Conservation (phyloP, 2,113 vertebrate genomes). For the Aptenodytes patagonicus region DNA sequence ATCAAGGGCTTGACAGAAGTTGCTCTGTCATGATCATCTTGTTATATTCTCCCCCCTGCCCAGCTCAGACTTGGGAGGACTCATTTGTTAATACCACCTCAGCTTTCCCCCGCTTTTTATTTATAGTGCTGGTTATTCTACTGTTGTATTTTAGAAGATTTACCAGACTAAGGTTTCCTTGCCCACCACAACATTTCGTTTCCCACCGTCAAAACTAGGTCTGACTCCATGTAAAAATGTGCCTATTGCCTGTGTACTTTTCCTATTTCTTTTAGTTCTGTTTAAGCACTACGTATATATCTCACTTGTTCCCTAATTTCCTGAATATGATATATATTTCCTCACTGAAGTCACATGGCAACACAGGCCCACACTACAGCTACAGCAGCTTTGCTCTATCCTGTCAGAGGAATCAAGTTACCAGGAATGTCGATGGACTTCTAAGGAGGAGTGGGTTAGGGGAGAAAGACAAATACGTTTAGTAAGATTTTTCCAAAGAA, state of each 20-base stretch:
- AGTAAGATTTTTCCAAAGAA: neutral
- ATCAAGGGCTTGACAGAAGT: neutral
- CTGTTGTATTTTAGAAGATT: neutral
- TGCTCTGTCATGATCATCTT: neutral
- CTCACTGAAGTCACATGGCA: neutral
- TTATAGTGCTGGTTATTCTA: neutral
- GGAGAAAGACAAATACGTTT: neutral
- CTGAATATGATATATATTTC: conserved; percentile 11
- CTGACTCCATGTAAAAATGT: neutral
- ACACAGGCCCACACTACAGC: neutral
- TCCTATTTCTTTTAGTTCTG: neutral
- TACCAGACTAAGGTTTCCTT: neutral
- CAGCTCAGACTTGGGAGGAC: neutral
- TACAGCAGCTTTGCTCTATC: neutral
- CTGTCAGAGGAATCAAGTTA: conserved; percentile 60
- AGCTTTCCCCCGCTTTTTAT: neutral
- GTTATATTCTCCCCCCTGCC: neutral
- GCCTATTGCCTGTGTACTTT: neutral
- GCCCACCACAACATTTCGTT: neutral
- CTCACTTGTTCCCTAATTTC: conserved; percentile 53
- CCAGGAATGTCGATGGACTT: conserved; percentile 19
- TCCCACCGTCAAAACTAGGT: neutral
- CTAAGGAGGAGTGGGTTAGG: neutral
- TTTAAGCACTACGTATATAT: neutral
- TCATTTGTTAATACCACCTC: neutral